phyloP scores from a whole-genome alignment of 2,888 invertebrate species.

The Scelioninae gen. 1 region DNA sequence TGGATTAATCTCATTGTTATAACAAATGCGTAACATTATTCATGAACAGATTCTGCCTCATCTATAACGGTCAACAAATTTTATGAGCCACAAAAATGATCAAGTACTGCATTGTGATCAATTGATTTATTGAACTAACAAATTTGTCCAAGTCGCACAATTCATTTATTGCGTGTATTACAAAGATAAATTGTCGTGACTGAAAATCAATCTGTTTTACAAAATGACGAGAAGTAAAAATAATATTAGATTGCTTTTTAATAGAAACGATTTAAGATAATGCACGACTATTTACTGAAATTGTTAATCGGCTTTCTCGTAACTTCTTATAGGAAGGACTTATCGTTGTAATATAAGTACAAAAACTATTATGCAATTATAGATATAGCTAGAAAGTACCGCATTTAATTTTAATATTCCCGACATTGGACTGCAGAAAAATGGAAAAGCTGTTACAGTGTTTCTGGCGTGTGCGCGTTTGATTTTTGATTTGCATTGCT shows the following conservation, averaged over 20 bases:
- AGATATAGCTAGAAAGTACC: background rate
- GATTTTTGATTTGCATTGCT: constrained; percentile 83
- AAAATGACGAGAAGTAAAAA: constrained; percentile 47
- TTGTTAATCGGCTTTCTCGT: constrained; percentile 16
- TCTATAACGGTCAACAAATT: too few relatives aligned
- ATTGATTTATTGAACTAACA: too few relatives aligned
- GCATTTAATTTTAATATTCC: constrained; percentile 60
- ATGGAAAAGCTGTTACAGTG: constrained; percentile 35
- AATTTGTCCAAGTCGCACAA: too few relatives aligned
- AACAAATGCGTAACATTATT: too few relatives aligned
- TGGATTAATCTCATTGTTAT: constrained; percentile 16
- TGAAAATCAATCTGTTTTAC: constrained; percentile 56
- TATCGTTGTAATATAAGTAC: background rate
- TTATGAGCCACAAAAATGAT: too few relatives aligned
- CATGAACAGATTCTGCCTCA: too few relatives aligned
- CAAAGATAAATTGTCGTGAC: too few relatives aligned
- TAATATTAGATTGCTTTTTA: constrained; percentile 38
- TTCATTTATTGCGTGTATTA: constrained; percentile 66
- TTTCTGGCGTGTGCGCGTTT: constrained; percentile 75
- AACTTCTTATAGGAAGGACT: background rate
- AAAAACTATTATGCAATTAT: constrained; percentile 20
- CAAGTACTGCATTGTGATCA: too few relatives aligned
- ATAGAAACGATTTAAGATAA: constrained; percentile 35
- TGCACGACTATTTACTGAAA: constrained; percentile 17
- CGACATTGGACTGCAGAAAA: constrained; percentile 32